A percentile compares a stretch with the other conserved stretches of the same genome.
Conservation (phyloP, 1,140 invertebrate genomes). For the Rhizoglyphus robini region DNA sequence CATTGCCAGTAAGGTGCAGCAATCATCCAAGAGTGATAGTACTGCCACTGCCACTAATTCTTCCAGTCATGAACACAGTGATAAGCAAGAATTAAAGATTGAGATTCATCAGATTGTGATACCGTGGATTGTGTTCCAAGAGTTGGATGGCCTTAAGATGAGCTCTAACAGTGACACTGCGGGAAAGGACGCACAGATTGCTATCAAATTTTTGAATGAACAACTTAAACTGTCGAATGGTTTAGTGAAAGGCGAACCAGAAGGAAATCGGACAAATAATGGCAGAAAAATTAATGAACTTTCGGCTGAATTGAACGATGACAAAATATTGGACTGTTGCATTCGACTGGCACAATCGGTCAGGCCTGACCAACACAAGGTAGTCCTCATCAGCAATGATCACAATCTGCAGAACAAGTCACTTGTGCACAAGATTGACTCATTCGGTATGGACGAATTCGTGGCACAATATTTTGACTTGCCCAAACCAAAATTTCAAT, state of each 20-base stretch:
- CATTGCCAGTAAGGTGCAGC: no score
- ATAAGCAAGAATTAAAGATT: neutral
- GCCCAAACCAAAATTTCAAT: neutral
- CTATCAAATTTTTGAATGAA: conserved; percentile 8
- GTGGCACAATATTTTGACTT: neutral
- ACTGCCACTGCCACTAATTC: no score
- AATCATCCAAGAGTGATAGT: no score
- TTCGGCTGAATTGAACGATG: conserved; percentile 3
- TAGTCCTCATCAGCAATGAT: conserved; percentile 2
- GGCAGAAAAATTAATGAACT: neutral
- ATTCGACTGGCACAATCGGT: neutral
- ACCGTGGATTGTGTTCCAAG: conserved; percentile 16
- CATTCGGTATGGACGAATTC: neutral
- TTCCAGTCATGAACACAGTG: neutral
- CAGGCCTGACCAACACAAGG: neutral
- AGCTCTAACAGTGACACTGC: neutral
- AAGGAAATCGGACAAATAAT: neutral
- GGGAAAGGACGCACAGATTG: neutral
- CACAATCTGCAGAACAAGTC: conserved; percentile 12
- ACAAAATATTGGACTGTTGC: conserved; percentile 7
- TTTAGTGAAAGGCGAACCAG: neutral
- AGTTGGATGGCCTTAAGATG: conserved; percentile 14
- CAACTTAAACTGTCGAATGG: neutral
- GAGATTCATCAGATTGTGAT: conserved; percentile 5
- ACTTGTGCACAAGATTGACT: neutral